Percentiles rank a stretch among this genome's conserved stretches.
Evolutionary conservation across 2,113 vertebrate genomes (phyloP).

Genomic region (Eptesicus fuscus): DNA sequence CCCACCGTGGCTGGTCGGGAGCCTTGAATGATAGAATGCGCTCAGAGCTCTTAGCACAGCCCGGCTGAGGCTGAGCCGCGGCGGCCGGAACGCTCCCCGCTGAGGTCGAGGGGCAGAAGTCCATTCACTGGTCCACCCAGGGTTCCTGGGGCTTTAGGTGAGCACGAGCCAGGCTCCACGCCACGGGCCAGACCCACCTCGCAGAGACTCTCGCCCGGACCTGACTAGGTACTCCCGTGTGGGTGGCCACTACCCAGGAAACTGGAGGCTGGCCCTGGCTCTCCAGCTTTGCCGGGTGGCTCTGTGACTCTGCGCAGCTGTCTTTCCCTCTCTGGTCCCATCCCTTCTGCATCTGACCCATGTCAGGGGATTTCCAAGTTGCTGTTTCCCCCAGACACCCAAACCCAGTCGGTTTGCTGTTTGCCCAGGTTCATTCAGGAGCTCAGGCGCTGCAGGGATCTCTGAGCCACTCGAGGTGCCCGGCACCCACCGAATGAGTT

Average conservation of each 20-base stretch:
- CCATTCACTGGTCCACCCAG: fast-evolving
- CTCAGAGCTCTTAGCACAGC: not conserved
- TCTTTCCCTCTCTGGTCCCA: not conserved
- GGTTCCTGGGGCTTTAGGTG: not conserved
- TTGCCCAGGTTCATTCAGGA: fast-evolving
- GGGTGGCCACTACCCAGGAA: not conserved
- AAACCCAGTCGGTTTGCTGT: not conserved
- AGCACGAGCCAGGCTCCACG: fast-evolving
- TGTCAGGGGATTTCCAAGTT: too few relatives aligned
- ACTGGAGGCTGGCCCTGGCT: fast-evolving
- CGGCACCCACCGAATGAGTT: fast-evolving
- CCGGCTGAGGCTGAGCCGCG: fast-evolving
- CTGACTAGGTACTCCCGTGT: fast-evolving
- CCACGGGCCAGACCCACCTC: fast-evolving
- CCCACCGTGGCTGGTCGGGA: not conserved
- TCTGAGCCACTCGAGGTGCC: not conserved
- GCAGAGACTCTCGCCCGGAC: fast-evolving
- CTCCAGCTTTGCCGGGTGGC: not conserved
- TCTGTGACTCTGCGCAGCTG: not conserved
- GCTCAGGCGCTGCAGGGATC: fast-evolving
- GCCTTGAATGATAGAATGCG: not conserved
- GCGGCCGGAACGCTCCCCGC: fast-evolving
- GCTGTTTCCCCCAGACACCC: not conserved
- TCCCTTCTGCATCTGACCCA: not conserved
- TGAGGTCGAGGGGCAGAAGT: not conserved